Conservation (phyloP, 2,888 invertebrate species). For the Diarsia rubi region DNA sequence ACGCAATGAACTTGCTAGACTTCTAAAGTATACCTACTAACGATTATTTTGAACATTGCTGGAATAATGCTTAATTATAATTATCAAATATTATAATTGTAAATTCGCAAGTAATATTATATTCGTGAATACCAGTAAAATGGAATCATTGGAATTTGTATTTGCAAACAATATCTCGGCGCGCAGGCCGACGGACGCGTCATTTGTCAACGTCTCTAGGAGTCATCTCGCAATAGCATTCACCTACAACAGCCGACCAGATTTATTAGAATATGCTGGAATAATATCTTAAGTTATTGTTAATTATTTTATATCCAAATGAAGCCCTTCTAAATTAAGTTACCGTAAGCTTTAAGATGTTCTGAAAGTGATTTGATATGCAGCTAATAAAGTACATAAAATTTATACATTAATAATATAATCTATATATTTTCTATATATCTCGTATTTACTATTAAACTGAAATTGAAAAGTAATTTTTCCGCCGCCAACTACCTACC, state of each 20-base stretch:
- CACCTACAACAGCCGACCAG: conserved; percentile 36
- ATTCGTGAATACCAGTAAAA: conserved; percentile 21
- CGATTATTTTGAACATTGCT: background rate
- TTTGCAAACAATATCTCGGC: conserved; percentile 46
- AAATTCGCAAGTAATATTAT: conserved; percentile 3
- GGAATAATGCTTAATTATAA: background rate
- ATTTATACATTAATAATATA: no score
- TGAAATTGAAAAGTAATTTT: no score
- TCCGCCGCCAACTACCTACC: no score
- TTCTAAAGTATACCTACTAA: background rate
- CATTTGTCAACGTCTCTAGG: conserved; percentile 59
- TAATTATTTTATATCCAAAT: background rate
- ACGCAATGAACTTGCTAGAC: background rate
- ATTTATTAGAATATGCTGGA: conserved; percentile 33
- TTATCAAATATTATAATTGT: background rate
- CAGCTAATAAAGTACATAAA: background rate
- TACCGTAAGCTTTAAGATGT: background rate
- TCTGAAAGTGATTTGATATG: conserved; percentile 1
- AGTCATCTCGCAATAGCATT: conserved; percentile 46
- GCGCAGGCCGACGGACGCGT: conserved; percentile 13
- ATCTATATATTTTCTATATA: no score
- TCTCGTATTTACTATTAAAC: no score
- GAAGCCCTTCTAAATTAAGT: background rate
- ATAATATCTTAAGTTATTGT: background rate
- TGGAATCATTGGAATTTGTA: conserved; percentile 36